phyloP scores from a whole-genome alignment of 2,797 vertebrate species.

The Margarornis squamiger region DNA sequence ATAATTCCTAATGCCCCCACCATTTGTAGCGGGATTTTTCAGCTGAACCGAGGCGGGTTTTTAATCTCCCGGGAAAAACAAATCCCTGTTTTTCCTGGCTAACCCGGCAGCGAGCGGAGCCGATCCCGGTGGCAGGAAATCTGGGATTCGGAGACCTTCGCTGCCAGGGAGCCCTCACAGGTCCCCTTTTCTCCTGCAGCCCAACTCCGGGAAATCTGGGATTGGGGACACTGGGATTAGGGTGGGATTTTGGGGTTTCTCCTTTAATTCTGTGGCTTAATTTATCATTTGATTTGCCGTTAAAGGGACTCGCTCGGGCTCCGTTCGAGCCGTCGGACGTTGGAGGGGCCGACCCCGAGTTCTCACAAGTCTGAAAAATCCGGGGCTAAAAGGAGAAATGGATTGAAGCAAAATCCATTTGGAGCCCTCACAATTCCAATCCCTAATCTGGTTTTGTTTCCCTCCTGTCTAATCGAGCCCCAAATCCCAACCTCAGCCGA shows the following conservation, averaged over 20 bases:
- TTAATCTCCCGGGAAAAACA: background rate
- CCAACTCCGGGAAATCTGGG: background rate
- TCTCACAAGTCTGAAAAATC: background rate
- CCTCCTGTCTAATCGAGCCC: background rate
- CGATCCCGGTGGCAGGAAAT: rapidly evolving
- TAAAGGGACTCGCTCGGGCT: background rate
- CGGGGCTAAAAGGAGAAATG: background rate
- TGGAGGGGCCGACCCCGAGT: background rate
- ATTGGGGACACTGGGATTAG: rapidly evolving
- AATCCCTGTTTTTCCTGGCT: background rate
- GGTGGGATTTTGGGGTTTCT: background rate
- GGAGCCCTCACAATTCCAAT: background rate
- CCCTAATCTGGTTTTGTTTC: too few species aligned
- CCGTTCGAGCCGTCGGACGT: background rate
- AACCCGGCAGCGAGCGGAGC: rapidly evolving
- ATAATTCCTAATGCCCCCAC: rapidly evolving
- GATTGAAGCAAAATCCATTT: background rate
- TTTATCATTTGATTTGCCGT: background rate
- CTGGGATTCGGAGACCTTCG: too few species aligned
- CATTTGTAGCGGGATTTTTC: background rate
- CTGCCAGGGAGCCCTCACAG: too few species aligned
- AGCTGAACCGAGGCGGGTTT: background rate
- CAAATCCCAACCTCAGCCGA: background rate
- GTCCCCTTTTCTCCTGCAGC: background rate
- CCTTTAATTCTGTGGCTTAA: background rate